Base-by-base conservation (phyloP, 1,140 invertebrate genomes). In the Chelonus insularis region DNA sequence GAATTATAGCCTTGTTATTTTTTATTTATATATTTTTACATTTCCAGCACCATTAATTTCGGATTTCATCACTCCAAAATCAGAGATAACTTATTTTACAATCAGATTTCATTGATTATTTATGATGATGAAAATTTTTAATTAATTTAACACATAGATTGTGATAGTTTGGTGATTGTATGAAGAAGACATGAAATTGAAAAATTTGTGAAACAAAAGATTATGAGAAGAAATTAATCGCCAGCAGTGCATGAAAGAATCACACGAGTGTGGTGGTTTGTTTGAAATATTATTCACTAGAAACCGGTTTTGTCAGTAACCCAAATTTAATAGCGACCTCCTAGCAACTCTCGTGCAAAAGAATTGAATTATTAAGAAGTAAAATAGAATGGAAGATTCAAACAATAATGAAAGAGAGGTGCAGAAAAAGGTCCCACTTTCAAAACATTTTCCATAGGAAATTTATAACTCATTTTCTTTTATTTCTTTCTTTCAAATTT, bases 281-380 rank as follows among this genome's bases (percentile, higher is more conserved):
- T 34, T 34, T 60, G 50, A 60, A 60, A 60, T 60, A 60, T 60
- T 54, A 60, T 60, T 60, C 58, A 60, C 57, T 39, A 18, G 11
- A 60, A 60, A 60, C 48, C 57, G 57, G 57, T 60, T 60, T 60
- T 52, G 50, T 60, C 58, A 37, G 58, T 54, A 60, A 60, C 48
- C 50, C 25, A 39, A 54, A 60, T 60, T 60, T 60, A 60, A 60
- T 60, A 60, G 50, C 52, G 37, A 25, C 18, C 21, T 41, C 57
- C 57, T 11, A 34, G 57, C 47, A 36, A 52, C 52, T 60, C 57
- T 60, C 37, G 47, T 20, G 36, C 36, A 60, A 59, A 59, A 60
- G 47, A 48, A 37, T 60, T 60, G 57, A 60, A 60, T 60, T 60
- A 60, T 60, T 60, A 39, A 48, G 36, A 59, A 50, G 57, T 18